Base-by-base conservation (phyloP, 1,140 invertebrate species). In the Coboldia fuscipes region DNA sequence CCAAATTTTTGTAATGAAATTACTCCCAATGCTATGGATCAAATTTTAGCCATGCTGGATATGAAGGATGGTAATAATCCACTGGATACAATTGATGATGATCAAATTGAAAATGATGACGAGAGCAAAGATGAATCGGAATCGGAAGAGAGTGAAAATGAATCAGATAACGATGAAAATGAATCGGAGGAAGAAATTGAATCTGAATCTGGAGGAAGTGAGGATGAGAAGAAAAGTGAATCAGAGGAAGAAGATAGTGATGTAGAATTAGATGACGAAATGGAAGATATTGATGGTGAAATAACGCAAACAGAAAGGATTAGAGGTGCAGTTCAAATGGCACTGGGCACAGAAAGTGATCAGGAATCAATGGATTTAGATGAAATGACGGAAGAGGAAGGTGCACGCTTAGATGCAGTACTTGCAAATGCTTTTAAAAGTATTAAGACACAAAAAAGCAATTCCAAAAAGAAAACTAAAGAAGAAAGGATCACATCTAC, bases 281-380 rank as follows among this genome's bases (percentile, higher is more conserved):
- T 55, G 3, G 56, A 63, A 33, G 60, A 65, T 20, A 60, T 65
- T 15, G 56, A 62, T 14, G 57, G 57, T 13, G 63, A 70, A 34
- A 63, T 67, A 39, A 72, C 66, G 31, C 61, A 63, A 10, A 71
- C 65, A 15, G 73, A 79, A 43, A 66, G 71, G 44, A 45, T 78
- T 15, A 58, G 66, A 43, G 48, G 68, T 39, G 72, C 73, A 20
- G 58, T 76, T 2, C 63, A 65, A 40, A 61, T 72, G 50, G 73
- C 66, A 9, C 45, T 76, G 9, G 69, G 67, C 8, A 54, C 56
- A 24, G 58, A 68, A 41, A 62, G 63, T 20, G 72, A 76, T 33
- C 59, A 65, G 17, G 74, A 75, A 48, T 76, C 75, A 37, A 57
- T 81, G 7, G 75, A 82, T 41, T 63, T 79, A 13, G 76, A 83